phyloP scores from a whole-genome alignment of 1,140 invertebrate species.

The Apis laboriosa region DNA sequence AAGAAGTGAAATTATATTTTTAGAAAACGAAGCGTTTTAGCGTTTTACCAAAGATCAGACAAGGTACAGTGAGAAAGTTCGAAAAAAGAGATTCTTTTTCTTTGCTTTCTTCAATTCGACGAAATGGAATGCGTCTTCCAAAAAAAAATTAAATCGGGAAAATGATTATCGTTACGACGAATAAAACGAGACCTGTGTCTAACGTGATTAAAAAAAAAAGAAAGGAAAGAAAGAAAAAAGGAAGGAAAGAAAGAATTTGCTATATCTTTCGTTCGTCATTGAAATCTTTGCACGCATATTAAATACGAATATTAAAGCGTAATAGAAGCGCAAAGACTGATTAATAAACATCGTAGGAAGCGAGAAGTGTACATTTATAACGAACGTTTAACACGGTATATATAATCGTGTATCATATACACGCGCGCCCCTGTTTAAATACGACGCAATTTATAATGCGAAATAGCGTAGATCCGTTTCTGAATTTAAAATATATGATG shows the following conservation, averaged over 20 bases:
- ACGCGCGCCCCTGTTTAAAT: background rate
- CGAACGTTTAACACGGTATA: conserved; percentile 17
- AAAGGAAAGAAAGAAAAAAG: too few species aligned
- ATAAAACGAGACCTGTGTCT: conserved; percentile 25
- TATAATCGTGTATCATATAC: background rate
- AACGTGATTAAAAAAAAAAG: background rate
- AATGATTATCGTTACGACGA: conserved; percentile 15
- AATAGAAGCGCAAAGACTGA: conserved; percentile 57
- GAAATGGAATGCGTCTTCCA: conserved; percentile 70
- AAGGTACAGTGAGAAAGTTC: too few species aligned
- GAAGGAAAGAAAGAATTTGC: background rate
- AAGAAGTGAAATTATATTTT: too few species aligned
- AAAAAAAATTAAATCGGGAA: conserved; percentile 3
- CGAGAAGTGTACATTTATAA: conserved; percentile 67
- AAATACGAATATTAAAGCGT: conserved; percentile 43
- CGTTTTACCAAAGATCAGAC: too few species aligned
- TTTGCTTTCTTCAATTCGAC: conserved; percentile 23
- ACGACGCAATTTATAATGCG: conserved; percentile 1
- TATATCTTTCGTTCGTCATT: conserved; percentile 15
- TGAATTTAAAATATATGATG: background rate
- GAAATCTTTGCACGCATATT: conserved; percentile 29
- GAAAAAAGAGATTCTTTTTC: background rate
- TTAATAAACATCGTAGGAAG: conserved; percentile 65
- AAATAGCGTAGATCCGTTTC: background rate
- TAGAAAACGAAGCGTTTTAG: too few species aligned